Base-by-base conservation (phyloP, 2,113 vertebrate genomes). In the Sceloporus tristichus region DNA sequence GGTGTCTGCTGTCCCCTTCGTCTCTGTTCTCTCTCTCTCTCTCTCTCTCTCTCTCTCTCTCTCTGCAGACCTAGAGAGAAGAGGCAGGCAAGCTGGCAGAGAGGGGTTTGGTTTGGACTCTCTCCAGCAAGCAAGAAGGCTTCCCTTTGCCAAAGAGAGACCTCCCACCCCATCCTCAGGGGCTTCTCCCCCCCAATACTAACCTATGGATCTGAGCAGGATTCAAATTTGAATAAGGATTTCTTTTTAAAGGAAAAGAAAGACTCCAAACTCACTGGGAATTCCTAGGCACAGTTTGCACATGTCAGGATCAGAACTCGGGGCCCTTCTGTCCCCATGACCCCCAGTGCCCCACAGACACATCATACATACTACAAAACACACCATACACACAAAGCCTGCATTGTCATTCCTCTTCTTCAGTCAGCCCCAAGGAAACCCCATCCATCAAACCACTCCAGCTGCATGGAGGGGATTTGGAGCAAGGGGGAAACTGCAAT, bases 351-450 rank as follows among this genome's bases (percentile, higher is more conserved):
- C 82, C 48, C 53, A 91, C 74, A 53, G 0, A 82, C 78, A 65
- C 23, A 11, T 34, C 0, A 80, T 87, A n/a, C 86, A 85, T 21
- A 62, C 53, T 27, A 21, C 0, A 48, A 34, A 5, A 56, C 89
- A 78, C 88, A 81, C 80, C 89, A 81, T 42, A 71, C 88, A 77
- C 88, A 77, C 82, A 13, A 19, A 27, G 40, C 70, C 79, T 59
- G 86, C 86, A 76, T 88, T 89, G 92, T 81, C 86, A 54, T 38
- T 18, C 11, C 59, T 62, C 59, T 62, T 62, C 18, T 9, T 21
- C 53, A n/a, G 42, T 65, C 78, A 54, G 7, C 78, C 78, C 25
- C 16, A 14, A 78, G 34, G 79, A 81, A 19, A 23, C 16, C 73
- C 54, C 62, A 54, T 83, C 14, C 77, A 59, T 1, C 74, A 10